Evolutionary conservation across 2,113 vertebrate species (phyloP), one percentile per base, ranked within the genome.

Genomic region (Mastomys natalensis): DNA sequence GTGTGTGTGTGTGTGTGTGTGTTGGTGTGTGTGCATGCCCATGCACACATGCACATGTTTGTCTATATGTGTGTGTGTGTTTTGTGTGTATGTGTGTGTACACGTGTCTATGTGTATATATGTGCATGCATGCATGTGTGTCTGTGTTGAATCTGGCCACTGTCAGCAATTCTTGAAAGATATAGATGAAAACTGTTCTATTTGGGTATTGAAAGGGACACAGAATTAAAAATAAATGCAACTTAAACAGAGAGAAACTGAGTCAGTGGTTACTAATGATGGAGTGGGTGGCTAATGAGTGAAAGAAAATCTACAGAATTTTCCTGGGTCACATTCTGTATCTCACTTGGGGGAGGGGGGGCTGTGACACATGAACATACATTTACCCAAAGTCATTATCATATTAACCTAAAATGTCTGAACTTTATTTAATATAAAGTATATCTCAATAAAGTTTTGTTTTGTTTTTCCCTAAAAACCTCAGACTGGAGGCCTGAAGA

Each of bases 341-440:
- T 43, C 31, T 90, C 40, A 5, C 17, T 24, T 5, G 48, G 48
- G 48, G 8, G 48, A 9, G 48, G 29, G 6, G n/a, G 3, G 1
- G 2, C 8, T 7, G n/a, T 92, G 26, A 34, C 82, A 24, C 8
- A n/a, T 12, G 26, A 1, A 4, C 15, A 45, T 21, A 34, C 64
- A 31, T 78, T 64, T 70, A 40, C 73, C 78, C 81, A 60, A 72
- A 29, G 4, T 87, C 78, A 31, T 48, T 48, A n/a, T 84, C 17
- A 64, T 68, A 21, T 19, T 78, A 90, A 58, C 76, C 1, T 70
- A 86, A 90, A 84, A 73, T 53, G 26, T 22, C 24, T 2, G 12
- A 2, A 10, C 89, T 89, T 55, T 58, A 89, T 72, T 72, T 72
- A 45, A 90, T 26, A 10, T 89, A 91, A 95, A 78, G 68, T 81